phyloP scores from a whole-genome alignment of 2,888 invertebrate genomes.

The Caenorhabditis sinica region DNA sequence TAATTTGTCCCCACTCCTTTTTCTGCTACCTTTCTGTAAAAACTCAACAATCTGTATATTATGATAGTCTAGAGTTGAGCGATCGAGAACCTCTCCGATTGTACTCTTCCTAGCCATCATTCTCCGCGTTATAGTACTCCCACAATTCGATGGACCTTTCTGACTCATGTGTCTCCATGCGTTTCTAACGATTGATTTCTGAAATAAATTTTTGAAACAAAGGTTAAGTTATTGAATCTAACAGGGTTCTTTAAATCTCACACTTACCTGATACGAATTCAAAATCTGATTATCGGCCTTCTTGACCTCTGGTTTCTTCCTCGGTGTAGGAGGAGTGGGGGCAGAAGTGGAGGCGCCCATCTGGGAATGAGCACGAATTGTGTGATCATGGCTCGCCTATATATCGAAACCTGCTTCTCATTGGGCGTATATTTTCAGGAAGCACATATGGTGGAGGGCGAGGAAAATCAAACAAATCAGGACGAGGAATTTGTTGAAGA shows the following conservation, averaged over 20 bases:
- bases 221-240: neutral
- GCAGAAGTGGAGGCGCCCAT: slow-evolving; percentile 60
- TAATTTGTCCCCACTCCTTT: neutral
- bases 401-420: slow-evolving; percentile 52
- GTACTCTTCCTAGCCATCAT: slow-evolving; percentile 65
- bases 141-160: slow-evolving; percentile 70
- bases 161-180: slow-evolving; percentile 72
- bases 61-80: slow-evolving; percentile 57
- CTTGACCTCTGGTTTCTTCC: slow-evolving; percentile 17
- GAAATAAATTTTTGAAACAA: slow-evolving; percentile 12
- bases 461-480: slow-evolving; percentile 41
- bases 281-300: slow-evolving; percentile 56
- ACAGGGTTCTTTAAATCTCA: neutral
- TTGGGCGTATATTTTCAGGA: slow-evolving; percentile 21
- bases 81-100: slow-evolving; percentile 62
- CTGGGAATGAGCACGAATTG: slow-evolving; percentile 54
- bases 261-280: slow-evolving; percentile 66
- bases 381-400: neutral
- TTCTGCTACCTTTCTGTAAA: slow-evolving; percentile 57
- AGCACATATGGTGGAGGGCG: slow-evolving; percentile 49
- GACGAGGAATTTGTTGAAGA: neutral
- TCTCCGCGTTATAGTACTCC: slow-evolving; percentile 65
- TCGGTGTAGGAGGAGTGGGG: slow-evolving; percentile 10
- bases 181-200: slow-evolving; percentile 66
- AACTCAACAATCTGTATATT: slow-evolving; percentile 64